Conservation (phyloP, 2,113 vertebrate genomes). For the Carollia perspicillata region DNA sequence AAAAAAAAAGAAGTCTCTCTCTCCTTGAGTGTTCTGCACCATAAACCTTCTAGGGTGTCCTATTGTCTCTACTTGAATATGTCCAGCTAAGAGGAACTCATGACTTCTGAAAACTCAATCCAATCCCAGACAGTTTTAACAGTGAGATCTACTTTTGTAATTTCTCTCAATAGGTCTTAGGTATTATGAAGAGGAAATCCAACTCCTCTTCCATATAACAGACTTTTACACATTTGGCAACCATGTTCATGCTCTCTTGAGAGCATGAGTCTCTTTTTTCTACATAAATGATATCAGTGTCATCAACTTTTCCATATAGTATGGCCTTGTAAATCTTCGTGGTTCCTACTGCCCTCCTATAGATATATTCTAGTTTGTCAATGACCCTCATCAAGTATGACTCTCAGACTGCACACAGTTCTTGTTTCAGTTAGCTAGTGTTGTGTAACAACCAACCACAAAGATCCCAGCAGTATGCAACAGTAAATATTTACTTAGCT, state of each 20-base stretch:
- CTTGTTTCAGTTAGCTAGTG: conserved; percentile 23
- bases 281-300: background rate
- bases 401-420: background rate
- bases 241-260: background rate
- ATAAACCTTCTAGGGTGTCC: background rate
- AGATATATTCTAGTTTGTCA: background rate
- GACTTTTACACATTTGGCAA: conserved; percentile 16
- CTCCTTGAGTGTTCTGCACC: background rate
- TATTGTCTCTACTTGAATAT: background rate
- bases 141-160: background rate
- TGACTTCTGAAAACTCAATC: background rate
- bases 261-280: background rate
- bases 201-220: background rate
- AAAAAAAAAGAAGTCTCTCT: background rate
- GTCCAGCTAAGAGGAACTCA: background rate
- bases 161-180: background rate
- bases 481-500: background rate
- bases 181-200: background rate
- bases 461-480: background rate
- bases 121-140: background rate
- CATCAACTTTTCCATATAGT: background rate
- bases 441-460: background rate
- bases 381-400: background rate
- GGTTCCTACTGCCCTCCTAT: background rate
- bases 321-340: background rate